Evolutionary conservation across 2,888 invertebrate genomes (phyloP).

Genomic region (Choreutis nemorana): DNA sequence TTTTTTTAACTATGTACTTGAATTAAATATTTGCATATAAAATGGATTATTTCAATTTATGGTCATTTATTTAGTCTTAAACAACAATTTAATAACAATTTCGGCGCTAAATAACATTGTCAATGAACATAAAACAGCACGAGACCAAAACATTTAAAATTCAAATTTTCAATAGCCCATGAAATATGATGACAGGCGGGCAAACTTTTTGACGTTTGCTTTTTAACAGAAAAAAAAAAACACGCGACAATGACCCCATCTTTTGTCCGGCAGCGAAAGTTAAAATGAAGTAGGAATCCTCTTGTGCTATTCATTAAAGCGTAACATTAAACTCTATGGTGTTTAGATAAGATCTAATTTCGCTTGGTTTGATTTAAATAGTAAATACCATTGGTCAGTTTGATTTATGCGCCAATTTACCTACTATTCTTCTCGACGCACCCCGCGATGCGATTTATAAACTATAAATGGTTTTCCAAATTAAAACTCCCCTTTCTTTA

Average conservation of each 20-base stretch:
- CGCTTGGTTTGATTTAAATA: no score
- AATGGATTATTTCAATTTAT: no score
- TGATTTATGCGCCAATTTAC: constrained; percentile 61
- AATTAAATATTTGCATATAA: no score
- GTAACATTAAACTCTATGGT: no score
- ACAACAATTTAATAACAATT: no score
- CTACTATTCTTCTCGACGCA: constrained; percentile 42
- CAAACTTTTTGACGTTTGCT: not conserved
- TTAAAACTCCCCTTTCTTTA: constrained; percentile 36
- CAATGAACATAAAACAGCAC: constrained; percentile 34
- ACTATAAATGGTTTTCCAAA: constrained; percentile 38
- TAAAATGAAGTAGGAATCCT: no score
- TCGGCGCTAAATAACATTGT: constrained; percentile 16
- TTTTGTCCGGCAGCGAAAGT: constrained; percentile 31
- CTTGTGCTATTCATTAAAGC: no score
- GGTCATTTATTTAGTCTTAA: no score
- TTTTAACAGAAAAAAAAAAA: constrained; percentile 15
- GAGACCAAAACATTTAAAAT: constrained; percentile 27
- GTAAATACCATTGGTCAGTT: constrained; percentile 16
- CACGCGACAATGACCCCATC: constrained; percentile 37
- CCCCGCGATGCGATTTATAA: constrained; percentile 12
- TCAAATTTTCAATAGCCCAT: constrained; percentile 22
- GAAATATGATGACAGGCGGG: constrained; percentile 2
- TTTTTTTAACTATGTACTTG: no score
- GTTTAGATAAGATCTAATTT: no score